A percentile compares a stretch with the other conserved stretches of the same genome.
These are phyloP conservation scores for Beaufortia kweichowensis DNA, from an alignment of 2,113 vertebrate species.

Conservation along the genomic window DNA sequence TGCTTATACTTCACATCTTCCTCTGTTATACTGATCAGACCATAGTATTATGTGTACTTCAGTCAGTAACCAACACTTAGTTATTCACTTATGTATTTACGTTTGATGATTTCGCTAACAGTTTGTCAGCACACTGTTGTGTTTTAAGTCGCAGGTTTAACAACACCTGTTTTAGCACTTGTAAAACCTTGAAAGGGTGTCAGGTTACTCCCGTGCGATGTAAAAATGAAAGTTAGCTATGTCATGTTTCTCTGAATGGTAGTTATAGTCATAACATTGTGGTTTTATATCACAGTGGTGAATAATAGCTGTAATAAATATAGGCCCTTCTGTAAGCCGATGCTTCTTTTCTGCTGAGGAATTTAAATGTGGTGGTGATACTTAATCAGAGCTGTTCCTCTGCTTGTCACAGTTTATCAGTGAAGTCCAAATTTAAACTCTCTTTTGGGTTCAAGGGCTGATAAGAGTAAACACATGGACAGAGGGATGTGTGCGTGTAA, in stretches of 20 bases:
- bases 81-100: too few relatives aligned
- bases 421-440: slow-evolving; percentile 38
- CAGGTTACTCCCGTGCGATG: background rate
- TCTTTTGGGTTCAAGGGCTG: slow-evolving; percentile 42
- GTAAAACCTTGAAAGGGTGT: background rate
- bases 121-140: slow-evolving; percentile 13
- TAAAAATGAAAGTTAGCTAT: background rate
- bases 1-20: background rate
- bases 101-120: background rate
- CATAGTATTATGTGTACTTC: too few relatives aligned
- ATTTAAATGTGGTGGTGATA: slow-evolving; percentile 2
- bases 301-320: background rate
- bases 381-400: slow-evolving; percentile 16
- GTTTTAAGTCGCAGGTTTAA: background rate
- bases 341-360: slow-evolving; percentile 22
- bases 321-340: background rate
- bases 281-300: background rate
- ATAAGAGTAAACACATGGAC: background rate
- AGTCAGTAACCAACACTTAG: too few relatives aligned
- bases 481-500: background rate
- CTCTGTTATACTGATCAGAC: background rate
- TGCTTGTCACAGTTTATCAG: slow-evolving; percentile 12
- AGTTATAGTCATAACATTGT: background rate
- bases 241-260: slow-evolving; percentile 6
- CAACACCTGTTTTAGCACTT: slow-evolving; percentile 13